phyloP scores from a whole-genome alignment of 2,797 vertebrate species.

The Crypturellus tataupa region DNA sequence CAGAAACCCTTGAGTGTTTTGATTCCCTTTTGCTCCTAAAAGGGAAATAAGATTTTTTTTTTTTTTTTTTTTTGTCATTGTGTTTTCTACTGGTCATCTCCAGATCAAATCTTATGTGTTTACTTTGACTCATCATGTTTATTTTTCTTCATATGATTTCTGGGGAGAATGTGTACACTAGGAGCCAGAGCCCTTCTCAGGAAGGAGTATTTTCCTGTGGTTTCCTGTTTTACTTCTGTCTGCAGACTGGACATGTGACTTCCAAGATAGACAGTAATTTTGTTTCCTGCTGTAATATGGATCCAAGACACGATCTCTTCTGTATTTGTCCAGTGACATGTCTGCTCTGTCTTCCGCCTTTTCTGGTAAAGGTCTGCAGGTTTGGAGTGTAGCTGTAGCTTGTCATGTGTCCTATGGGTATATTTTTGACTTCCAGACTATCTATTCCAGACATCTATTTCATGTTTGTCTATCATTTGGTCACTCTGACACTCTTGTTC shows the following conservation, averaged over 20 bases:
- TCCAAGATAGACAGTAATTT: neutral
- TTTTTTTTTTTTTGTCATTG: neutral
- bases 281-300: neutral
- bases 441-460: neutral
- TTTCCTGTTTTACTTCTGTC: neutral
- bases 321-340: neutral
- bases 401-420: neutral
- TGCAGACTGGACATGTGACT: neutral
- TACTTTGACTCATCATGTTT: neutral
- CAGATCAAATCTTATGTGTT: neutral
- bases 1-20: neutral
- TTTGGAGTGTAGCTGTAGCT: neutral
- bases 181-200: neutral
- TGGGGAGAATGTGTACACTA: rapidly evolving
- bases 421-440: neutral
- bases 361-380: neutral
- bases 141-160: neutral
- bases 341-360: neutral
- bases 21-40: neutral
- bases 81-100: neutral
- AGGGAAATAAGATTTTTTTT: neutral
- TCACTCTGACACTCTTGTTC: neutral
- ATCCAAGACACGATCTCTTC: neutral
- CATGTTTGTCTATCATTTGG: neutral
- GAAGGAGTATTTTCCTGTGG: neutral